These are phyloP conservation scores for Nasonovia ribisnigri DNA, from an alignment of 2,888 invertebrate species.

Conservation along the genomic window DNA sequence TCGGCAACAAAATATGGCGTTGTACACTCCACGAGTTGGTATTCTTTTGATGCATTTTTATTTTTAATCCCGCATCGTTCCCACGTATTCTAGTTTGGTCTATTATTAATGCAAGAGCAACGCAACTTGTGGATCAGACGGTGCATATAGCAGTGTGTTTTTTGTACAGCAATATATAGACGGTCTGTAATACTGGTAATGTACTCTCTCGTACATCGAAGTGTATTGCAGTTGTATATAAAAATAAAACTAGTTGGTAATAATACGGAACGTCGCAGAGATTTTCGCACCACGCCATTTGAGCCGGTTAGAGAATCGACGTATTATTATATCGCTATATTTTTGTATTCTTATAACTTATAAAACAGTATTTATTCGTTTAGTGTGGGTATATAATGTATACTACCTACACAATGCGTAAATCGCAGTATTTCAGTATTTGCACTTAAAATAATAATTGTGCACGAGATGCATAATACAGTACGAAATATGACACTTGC, in stretches of 20 bases:
- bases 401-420: neutral
- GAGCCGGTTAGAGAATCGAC: neutral
- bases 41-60: neutral
- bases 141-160: neutral
- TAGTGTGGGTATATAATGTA: neutral
- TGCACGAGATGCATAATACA: neutral
- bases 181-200: neutral
- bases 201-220: neutral
- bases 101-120: neutral
- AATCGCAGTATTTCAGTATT: no score
- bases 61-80: neutral
- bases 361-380: neutral
- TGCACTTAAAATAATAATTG: neutral
- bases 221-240: neutral
- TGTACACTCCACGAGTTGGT: neutral
- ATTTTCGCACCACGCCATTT: no score
- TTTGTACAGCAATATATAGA: neutral
- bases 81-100: slow-evolving; percentile 1
- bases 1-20: neutral
- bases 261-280: neutral
- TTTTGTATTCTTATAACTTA: neutral
- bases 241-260: neutral
- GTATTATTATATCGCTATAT: neutral
- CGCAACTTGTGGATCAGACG: neutral
- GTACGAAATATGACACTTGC: neutral